Percentiles rank a stretch among this genome's conserved stretches.
phyloP scores from a whole-genome alignment of 2,797 vertebrate species.

The Anguilla megastoma region DNA sequence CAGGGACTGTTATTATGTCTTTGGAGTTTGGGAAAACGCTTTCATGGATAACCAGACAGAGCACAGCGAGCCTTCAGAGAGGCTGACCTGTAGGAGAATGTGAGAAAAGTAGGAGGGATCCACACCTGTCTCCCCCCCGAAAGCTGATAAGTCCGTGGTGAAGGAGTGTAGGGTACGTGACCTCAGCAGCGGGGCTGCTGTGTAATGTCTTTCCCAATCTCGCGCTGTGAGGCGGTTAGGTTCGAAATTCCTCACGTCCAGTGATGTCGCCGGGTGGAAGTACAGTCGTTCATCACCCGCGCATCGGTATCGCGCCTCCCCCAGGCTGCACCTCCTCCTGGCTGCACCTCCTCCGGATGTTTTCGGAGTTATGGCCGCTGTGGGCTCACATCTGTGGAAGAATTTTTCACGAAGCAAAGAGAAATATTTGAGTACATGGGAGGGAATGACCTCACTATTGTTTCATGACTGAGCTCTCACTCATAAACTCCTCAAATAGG shows the following conservation, averaged over 20 bases:
- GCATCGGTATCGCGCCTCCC: neutral
- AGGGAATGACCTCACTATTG: neutral
- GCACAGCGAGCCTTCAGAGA: neutral
- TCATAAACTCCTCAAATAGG: neutral
- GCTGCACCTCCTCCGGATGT: neutral
- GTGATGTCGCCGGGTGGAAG: constrained; percentile 26
- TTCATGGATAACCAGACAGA: neutral
- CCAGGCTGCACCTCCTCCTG: neutral
- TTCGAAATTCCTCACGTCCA: constrained; percentile 26
- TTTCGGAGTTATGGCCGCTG: neutral
- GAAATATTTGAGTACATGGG: constrained; percentile 2
- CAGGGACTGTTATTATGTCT: neutral
- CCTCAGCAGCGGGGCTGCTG: constrained; percentile 33
- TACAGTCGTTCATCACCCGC: neutral
- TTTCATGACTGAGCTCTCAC: neutral
- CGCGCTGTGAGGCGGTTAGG: constrained; percentile 22
- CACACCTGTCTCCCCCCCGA: neutral
- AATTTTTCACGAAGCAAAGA: neutral
- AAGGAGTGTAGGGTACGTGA: neutral
- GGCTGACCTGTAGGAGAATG: no score
- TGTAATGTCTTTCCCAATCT: constrained; percentile 26
- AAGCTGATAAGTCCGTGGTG: neutral
- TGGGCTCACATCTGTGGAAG: neutral
- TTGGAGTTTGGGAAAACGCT: neutral
- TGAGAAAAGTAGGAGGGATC: neutral